Evolutionary conservation across 2,113 vertebrate species (phyloP).

Genomic region (Brachyistius frenatus): DNA sequence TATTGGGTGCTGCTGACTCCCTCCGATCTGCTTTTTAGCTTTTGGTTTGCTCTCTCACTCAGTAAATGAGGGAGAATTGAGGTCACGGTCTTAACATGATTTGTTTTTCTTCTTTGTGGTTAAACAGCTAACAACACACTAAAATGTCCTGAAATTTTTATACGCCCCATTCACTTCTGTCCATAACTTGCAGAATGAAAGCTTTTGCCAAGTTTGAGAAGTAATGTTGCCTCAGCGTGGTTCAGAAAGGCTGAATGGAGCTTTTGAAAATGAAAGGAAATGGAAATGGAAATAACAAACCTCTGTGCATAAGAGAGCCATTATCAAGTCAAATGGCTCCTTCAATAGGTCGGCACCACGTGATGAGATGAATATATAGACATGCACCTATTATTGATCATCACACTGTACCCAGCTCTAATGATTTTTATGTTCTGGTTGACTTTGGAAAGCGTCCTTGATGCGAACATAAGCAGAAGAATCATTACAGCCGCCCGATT

Average conservation of each 20-base stretch:
- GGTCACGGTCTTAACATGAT: conserved; percentile 21
- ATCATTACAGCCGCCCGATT: conserved; percentile 20
- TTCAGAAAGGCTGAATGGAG: conserved; percentile 7
- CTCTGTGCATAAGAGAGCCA: conserved; percentile 18
- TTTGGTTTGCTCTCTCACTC: conserved; percentile 23
- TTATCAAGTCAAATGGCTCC: conserved; percentile 25
- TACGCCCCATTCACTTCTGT: conserved; percentile 15
- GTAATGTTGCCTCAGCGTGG: conserved; percentile 19
- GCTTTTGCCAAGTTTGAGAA: conserved; percentile 14
- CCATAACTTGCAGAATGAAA: conserved; percentile 16
- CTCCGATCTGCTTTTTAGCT: neutral
- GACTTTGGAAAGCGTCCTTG: conserved; percentile 60
- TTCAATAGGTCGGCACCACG: neutral
- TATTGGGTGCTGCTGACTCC: conserved; percentile 6
- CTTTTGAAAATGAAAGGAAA: conserved; percentile 40
- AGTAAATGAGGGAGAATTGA: conserved; percentile 28
- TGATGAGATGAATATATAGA: conserved; percentile 38
- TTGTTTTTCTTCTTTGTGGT: conserved; percentile 34
- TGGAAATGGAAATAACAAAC: conserved; percentile 16
- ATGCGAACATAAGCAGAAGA: conserved; percentile 27
- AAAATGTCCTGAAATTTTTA: conserved; percentile 36
- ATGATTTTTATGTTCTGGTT: conserved; percentile 63
- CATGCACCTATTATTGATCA: conserved; percentile 39
- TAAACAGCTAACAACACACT: conserved; percentile 37
- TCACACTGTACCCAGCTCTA: conserved; percentile 3